These are phyloP conservation scores for Syndactyla subalaris DNA, from an alignment of 2,797 vertebrate genomes.

Conservation along the genomic window DNA sequence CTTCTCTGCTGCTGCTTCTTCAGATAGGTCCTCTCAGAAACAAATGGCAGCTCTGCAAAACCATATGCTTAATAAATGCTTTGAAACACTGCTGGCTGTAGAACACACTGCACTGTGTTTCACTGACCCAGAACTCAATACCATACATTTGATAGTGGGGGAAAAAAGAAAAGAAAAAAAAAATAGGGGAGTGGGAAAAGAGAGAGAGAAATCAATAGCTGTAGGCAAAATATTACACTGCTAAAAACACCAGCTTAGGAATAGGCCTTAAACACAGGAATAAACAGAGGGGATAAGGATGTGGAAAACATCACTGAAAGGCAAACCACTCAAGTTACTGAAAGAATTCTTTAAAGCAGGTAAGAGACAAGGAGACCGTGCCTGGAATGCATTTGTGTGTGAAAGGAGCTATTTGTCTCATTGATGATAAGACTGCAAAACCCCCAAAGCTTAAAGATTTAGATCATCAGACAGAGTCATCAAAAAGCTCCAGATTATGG, in stretches of 20 bases:
- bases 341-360: not conserved
- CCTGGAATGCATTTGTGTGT: not conserved
- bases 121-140: not conserved
- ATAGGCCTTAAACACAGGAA: not conserved
- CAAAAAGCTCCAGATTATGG: not conserved
- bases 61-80: not conserved
- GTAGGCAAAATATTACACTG: not conserved
- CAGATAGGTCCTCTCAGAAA: not conserved
- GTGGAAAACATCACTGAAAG: not conserved
- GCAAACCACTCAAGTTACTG: not conserved
- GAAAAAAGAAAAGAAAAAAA: accelerated
- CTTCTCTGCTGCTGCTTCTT: not conserved
- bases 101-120: not conserved
- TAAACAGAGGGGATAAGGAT: accelerated
- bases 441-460: not conserved
- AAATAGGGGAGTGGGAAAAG: accelerated
- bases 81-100: not conserved
- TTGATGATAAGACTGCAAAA: not conserved
- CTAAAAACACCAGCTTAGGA: not conserved
- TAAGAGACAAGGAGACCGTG: not conserved
- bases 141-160: not conserved
- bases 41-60: not conserved
- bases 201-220: not conserved
- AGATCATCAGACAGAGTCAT: not conserved
- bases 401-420: not conserved